Conservation (phyloP, 2,113 vertebrate genomes). For the Zosterops borbonicus region DNA sequence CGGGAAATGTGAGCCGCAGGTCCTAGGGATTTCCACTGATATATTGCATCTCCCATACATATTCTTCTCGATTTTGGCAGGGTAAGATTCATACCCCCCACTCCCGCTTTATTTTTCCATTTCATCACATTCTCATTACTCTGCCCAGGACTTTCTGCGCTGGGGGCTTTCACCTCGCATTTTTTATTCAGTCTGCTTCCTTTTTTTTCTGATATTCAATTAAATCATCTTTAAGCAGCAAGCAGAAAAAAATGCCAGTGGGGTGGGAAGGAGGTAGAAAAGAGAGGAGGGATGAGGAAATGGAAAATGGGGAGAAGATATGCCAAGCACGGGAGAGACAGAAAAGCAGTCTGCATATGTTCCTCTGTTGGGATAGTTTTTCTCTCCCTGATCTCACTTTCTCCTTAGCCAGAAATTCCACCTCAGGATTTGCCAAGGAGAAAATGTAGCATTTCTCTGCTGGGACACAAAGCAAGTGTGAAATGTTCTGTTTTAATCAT, state of each 20-base stretch:
- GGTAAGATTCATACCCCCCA: neutral
- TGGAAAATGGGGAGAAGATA: constrained; percentile 1
- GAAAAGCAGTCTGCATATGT: neutral
- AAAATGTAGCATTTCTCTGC: constrained; percentile 27
- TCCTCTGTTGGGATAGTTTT: constrained; percentile 5
- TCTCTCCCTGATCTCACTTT: constrained; percentile 48
- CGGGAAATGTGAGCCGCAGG: neutral
- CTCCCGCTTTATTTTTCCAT: neutral
- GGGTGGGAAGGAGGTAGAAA: neutral
- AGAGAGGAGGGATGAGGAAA: neutral
- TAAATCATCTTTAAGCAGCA: neutral
- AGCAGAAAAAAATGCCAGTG: neutral
- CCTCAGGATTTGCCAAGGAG: neutral
- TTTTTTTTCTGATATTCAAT: neutral
- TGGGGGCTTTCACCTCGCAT: neutral
- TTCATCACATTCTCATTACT: neutral
- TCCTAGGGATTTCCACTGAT: neutral
- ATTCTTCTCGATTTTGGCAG: neutral
- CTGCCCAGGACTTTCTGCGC: neutral
- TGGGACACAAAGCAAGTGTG: constrained; percentile 41
- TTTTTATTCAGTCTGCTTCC: neutral
- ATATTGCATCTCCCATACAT: neutral
- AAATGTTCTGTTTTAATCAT: constrained; percentile 53
- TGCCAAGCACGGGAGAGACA: neutral
- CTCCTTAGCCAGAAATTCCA: constrained; percentile 48